Percentiles rank a stretch among this genome's conserved stretches.
phyloP scores from a whole-genome alignment of 2,888 invertebrate species.

The Pycnomerus fuliginosus region DNA sequence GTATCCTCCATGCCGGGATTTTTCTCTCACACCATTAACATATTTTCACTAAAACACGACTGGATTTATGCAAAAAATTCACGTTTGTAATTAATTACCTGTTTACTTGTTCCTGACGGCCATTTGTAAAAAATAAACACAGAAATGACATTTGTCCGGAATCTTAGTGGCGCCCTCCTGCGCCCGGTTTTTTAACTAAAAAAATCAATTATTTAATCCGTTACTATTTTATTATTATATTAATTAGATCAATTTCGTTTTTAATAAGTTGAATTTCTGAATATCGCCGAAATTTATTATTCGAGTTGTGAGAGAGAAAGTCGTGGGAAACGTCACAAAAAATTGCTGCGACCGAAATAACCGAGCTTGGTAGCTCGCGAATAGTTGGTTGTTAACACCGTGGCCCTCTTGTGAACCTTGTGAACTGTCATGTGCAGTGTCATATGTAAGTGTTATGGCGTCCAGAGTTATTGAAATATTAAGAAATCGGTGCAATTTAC shows the following conservation, averaged over 20 bases:
- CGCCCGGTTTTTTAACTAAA: too few species aligned
- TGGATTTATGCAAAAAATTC: slow-evolving; percentile 1
- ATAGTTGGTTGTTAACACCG: too few species aligned
- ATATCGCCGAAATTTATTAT: neutral
- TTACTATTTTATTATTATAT: neutral
- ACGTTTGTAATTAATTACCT: slow-evolving; percentile 25
- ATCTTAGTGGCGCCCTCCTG: too few species aligned
- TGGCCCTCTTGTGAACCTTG: slow-evolving; percentile 1
- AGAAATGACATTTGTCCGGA: too few species aligned
- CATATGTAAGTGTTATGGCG: slow-evolving; percentile 18
- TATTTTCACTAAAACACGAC: slow-evolving; percentile 9
- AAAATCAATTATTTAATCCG: too few species aligned
- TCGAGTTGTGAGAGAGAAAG: neutral
- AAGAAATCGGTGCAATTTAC: neutral
- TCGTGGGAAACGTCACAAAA: too few species aligned
- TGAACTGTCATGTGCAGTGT: slow-evolving; percentile 6
- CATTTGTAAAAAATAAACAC: slow-evolving; percentile 32
- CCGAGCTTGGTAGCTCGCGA: too few species aligned
- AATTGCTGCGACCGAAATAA: too few species aligned
- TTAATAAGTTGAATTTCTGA: neutral
- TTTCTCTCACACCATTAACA: slow-evolving; percentile 6
- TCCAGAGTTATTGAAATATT: slow-evolving; percentile 13
- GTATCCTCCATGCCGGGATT: slow-evolving; percentile 30
- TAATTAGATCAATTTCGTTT: neutral
- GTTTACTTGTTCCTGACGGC: slow-evolving; percentile 31